phyloP scores from a whole-genome alignment of 2,113 vertebrate genomes.

The Calypte anna region DNA sequence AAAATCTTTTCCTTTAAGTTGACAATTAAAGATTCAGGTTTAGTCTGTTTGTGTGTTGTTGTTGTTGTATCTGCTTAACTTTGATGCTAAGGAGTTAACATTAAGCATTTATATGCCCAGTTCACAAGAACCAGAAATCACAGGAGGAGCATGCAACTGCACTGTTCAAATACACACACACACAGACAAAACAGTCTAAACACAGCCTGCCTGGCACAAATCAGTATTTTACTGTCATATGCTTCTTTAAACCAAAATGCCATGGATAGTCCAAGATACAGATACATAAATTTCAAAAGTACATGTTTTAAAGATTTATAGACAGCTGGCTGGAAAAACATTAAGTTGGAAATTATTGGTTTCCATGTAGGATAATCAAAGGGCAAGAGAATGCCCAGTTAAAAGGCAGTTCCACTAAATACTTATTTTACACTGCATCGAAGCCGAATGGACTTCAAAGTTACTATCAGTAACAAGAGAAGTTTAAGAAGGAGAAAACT shows the following conservation, averaged over 20 bases:
- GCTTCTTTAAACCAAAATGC: neutral
- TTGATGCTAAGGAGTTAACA: neutral
- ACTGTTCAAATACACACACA: neutral
- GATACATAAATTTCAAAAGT: neutral
- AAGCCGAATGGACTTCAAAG: neutral
- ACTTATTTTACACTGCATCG: neutral
- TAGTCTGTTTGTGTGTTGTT: neutral
- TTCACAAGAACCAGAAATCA: neutral
- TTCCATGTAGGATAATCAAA: neutral
- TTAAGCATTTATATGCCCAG: neutral
- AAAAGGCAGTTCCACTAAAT: slow-evolving; percentile 14
- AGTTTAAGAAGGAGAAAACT: neutral
- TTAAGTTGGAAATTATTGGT: neutral
- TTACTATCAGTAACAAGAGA: neutral
- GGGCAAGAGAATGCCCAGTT: neutral
- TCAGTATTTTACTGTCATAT: neutral
- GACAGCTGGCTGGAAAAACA: neutral
- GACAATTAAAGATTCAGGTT: neutral
- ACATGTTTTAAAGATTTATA: neutral
- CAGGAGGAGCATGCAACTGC: neutral
- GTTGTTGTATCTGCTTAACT: neutral
- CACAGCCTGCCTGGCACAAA: neutral
- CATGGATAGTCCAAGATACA: neutral
- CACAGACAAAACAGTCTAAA: neutral
- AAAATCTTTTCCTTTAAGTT: neutral